Evolutionary conservation across 2,888 invertebrate species (phyloP).

Genomic region (Lapara coniferarum): DNA sequence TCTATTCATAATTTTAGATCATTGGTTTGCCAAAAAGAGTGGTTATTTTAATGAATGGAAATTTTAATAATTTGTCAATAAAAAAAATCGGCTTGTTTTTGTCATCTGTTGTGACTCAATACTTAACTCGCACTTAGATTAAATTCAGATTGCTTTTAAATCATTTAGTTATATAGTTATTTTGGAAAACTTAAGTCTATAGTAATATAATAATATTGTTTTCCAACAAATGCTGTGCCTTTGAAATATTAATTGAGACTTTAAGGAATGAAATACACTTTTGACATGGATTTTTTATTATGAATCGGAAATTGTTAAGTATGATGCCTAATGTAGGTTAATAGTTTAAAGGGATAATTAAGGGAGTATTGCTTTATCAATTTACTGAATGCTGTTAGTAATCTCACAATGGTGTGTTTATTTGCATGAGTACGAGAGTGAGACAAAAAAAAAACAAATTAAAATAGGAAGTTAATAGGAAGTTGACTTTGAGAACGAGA

Average conservation of each 20-base stretch:
- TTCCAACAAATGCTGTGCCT: constrained; percentile 15
- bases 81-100: not conserved
- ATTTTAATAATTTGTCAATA: not conserved
- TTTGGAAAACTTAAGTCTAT: constrained; percentile 1
- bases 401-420: not conserved
- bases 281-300: constrained; percentile 8
- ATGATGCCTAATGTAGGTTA: constrained; percentile 1
- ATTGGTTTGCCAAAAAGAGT: too few species aligned
- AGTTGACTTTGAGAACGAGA: too few species aligned
- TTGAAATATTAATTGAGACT: constrained; percentile 4
- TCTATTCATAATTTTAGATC: too few species aligned
- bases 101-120: not conserved
- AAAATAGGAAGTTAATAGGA: too few species aligned
- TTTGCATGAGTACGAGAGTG: not conserved
- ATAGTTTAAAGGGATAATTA: not conserved
- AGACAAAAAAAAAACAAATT: too few species aligned
- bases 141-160: constrained; percentile 9
- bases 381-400: not conserved
- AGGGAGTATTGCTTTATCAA: not conserved
- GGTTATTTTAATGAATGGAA: not conserved
- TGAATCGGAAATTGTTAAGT: not conserved
- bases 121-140: constrained; percentile 21
- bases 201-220: constrained; percentile 11
- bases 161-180: not conserved
- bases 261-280: not conserved